Evolutionary conservation across 2,888 invertebrate species (phyloP), one percentile per base, ranked within the genome.

Genomic region (Drosophila neonasuta): DNA sequence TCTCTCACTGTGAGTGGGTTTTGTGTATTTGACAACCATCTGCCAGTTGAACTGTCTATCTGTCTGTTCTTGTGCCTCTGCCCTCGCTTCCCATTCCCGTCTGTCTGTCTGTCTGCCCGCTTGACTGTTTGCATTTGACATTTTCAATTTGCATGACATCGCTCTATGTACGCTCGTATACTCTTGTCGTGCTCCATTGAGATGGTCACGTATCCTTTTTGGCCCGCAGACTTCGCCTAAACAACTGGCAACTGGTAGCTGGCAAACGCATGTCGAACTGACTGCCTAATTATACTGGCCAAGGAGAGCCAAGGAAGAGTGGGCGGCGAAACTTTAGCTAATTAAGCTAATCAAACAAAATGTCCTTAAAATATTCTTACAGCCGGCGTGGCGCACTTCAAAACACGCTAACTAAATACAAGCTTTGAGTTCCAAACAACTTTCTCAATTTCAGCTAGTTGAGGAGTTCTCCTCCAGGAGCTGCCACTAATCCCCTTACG

Each of bases 111-210:
- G 45, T 42, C 57, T 44, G 41, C 17, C 42, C 44, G 54, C 46
- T 51, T 65, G 46, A 50, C 74, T 77, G 86, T 80, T 80, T 86
- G 81, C 80, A 80, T 86, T 81, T 81, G 81, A 80, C 81, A 80
- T 81, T 81, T 86, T 86, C 86, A 81, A 81, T 86, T 81, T 86
- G 76, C 86, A 86, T 81, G 86, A 74, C 76, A 80, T 54, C 46
- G 56, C 63, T 71, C 59, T 36, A 64, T 72, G 13, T 46, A 55
- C 46, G 49, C 50, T 64, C 50, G 58, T n/a, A 45, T 30, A 45
- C 61, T 51, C 45, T 52, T 42, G 45, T 24, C 39, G 54, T 36
- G 45, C 36, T 49, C 50, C 51, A 39, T 39, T 56, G 59, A 48
- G 58, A 57, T 64, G 69, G 74, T 64, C 72, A 73, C 72, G 72